Conservation (phyloP, 2,888 invertebrate genomes). For the Euspilapteryx auroguttella region DNA sequence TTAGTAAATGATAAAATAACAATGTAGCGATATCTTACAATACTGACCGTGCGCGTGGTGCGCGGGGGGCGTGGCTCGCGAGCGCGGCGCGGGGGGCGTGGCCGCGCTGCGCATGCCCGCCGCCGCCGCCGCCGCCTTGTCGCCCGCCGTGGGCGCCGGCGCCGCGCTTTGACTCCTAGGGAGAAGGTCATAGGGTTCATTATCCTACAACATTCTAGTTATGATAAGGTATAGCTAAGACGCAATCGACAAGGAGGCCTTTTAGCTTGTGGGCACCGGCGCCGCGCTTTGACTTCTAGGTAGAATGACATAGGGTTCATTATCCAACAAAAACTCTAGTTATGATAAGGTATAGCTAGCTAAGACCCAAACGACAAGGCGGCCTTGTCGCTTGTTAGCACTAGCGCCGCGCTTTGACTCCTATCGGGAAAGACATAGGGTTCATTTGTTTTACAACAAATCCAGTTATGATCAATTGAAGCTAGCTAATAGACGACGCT, state of each 20-base stretch:
- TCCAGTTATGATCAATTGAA: too few relatives aligned
- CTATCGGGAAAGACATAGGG: constrained; percentile 9
- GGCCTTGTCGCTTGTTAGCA: constrained; percentile 11
- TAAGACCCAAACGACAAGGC: constrained; percentile 9
- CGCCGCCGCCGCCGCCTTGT: constrained; percentile 11
- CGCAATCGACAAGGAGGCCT: constrained; percentile 10
- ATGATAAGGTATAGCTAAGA: too few relatives aligned
- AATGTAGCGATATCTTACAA: too few relatives aligned
- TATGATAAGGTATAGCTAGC: too few relatives aligned
- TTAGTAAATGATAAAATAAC: too few relatives aligned
- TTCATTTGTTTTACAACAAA: too few relatives aligned
- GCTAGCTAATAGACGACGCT: constrained; percentile 10
- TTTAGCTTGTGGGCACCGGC: constrained; percentile 10
- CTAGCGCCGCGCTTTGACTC: constrained; percentile 11
- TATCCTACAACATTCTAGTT: too few relatives aligned
- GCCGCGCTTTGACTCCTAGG: constrained; percentile 13
- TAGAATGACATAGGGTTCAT: too few relatives aligned
- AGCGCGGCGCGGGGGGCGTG: constrained; percentile 33
- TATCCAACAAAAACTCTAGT: too few relatives aligned
- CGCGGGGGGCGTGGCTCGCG: constrained; percentile 42
- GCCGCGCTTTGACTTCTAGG: constrained; percentile 13
- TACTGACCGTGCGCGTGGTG: constrained; percentile 37
- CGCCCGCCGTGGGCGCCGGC: constrained; percentile 9
- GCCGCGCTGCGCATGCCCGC: constrained; percentile 24
- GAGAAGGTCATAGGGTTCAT: too few relatives aligned